Evolutionary conservation across 2,113 vertebrate genomes (phyloP).

Genomic region (Alethe castanea): DNA sequence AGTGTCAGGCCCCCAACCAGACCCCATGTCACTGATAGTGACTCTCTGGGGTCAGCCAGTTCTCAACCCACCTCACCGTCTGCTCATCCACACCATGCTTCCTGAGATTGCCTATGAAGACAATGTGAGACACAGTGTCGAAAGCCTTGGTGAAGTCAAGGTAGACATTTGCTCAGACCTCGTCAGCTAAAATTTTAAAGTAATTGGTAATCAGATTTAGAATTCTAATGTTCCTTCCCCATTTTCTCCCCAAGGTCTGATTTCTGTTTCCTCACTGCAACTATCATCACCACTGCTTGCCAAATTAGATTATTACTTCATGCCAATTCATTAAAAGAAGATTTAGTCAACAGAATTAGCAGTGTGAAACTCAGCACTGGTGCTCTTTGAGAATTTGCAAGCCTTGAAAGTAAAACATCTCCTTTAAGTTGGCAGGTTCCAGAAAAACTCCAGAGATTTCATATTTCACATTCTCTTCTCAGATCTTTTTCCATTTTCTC

Average conservation of each 20-base stretch:
- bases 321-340: neutral
- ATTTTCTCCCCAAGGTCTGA: neutral
- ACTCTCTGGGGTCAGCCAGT: neutral
- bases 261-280: neutral
- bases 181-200: neutral
- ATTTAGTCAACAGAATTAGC: neutral
- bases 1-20: neutral
- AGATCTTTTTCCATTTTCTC: neutral
- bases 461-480: neutral
- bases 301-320: neutral
- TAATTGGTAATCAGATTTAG: neutral
- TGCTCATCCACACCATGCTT: neutral
- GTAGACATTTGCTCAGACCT: neutral
- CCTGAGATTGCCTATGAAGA: neutral
- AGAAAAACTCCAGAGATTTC: neutral
- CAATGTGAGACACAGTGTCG: neutral
- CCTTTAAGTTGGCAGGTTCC: neutral
- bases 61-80: neutral
- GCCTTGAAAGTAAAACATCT: neutral
- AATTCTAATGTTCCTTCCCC: neutral
- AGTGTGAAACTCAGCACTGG: neutral
- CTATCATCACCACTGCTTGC: neutral
- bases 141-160: neutral
- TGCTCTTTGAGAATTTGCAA: neutral
- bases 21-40: accelerated